Percentiles rank a stretch among this genome's conserved stretches.
phyloP scores from a whole-genome alignment of 2,113 vertebrate genomes.

The Siniperca chuatsi region DNA sequence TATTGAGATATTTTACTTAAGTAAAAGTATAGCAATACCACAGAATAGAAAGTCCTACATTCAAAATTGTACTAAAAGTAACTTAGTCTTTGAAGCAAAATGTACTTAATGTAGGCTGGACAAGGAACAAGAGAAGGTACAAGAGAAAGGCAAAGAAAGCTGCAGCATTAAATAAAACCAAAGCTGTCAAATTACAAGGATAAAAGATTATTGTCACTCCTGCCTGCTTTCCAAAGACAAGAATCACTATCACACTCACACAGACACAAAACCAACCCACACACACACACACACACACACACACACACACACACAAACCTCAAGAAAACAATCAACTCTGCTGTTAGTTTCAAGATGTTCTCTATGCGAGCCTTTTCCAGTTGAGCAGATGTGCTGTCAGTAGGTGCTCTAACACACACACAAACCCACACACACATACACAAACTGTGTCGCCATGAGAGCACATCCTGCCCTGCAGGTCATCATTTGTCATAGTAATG shows the following conservation, averaged over 20 bases:
- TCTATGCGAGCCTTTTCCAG: constrained; percentile 16
- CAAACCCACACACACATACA: not conserved
- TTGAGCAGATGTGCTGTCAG: constrained; percentile 35
- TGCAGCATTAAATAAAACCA: constrained; percentile 25
- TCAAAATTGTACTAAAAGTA: not conserved
- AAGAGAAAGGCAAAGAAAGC: constrained; percentile 4
- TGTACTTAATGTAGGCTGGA: not conserved
- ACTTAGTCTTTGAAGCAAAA: too few species aligned
- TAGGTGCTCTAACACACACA: constrained; percentile 1
- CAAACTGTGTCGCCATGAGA: constrained; percentile 5
- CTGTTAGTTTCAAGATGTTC: constrained; percentile 28
- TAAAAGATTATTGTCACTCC: constrained; percentile 45
- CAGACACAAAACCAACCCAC: constrained; percentile 11
- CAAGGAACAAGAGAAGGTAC: constrained; percentile 2
- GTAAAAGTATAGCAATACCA: not conserved
- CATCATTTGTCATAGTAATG: constrained; percentile 57
- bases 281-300: constrained; percentile 15
- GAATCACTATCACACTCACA: constrained; percentile 1
- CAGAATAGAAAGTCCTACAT: not conserved
- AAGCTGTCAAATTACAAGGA: constrained; percentile 55
- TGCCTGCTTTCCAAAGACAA: constrained; percentile 44
- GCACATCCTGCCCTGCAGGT: constrained; percentile 15
- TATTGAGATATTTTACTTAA: not conserved
- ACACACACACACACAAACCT: constrained; percentile 29
- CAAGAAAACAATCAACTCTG: constrained; percentile 41